These are phyloP conservation scores for Doryteuthis pealeii DNA, from an alignment of 1,140 invertebrate species.

Conservation along the genomic window DNA sequence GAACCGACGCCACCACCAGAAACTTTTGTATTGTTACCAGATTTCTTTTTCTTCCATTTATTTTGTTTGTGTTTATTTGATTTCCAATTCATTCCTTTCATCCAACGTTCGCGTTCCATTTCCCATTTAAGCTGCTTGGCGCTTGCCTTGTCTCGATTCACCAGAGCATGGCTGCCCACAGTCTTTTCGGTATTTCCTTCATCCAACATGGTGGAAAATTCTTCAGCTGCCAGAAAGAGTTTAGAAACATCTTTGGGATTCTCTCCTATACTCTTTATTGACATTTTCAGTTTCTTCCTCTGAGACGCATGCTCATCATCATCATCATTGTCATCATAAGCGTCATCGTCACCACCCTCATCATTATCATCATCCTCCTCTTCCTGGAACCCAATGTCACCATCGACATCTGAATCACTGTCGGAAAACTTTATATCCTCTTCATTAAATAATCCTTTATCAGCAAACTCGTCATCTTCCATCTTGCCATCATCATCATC, in stretches of 20 bases:
- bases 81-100: constrained; percentile 32
- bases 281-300: background rate
- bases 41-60: constrained; percentile 1
- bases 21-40: too few species aligned
- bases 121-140: constrained; percentile 52
- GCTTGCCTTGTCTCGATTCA: constrained; percentile 22
- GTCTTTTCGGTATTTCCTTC: background rate
- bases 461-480: constrained; percentile 57
- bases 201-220: background rate
- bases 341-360: constrained; percentile 22
- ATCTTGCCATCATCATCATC: constrained; percentile 36
- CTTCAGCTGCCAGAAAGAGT: background rate
- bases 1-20: too few species aligned
- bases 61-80: constrained; percentile 22
- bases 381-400: background rate
- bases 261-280: background rate
- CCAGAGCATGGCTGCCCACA: background rate
- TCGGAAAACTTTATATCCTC: constrained; percentile 22
- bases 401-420: constrained; percentile 18
- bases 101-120: constrained; percentile 37
- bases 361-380: constrained; percentile 20
- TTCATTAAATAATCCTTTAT: constrained; percentile 26
- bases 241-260: background rate
- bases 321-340: constrained; percentile 25
- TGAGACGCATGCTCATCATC: constrained; percentile 4